Evolutionary conservation across 2,113 vertebrate genomes (phyloP).

Genomic region (Nerophis lumbriciformis): DNA sequence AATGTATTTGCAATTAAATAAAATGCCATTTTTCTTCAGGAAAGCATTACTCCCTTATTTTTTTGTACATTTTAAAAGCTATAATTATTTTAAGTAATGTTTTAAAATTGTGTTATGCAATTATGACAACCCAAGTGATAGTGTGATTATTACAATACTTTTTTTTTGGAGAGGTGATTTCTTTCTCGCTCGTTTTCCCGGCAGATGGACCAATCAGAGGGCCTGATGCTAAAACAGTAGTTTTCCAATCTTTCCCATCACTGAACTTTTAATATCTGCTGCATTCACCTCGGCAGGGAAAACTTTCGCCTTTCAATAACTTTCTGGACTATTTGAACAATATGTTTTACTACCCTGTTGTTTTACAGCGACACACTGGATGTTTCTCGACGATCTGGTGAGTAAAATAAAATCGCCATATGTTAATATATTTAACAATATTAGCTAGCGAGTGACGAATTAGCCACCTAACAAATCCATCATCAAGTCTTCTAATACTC

Average conservation of each 20-base stretch:
- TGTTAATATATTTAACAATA: neutral
- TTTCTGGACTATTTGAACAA: neutral
- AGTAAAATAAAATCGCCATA: slow-evolving; percentile 29
- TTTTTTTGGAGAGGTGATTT: no score
- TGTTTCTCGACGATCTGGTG: slow-evolving; percentile 86
- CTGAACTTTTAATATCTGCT: neutral
- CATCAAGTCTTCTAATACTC: no score
- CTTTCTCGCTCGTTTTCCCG: no score
- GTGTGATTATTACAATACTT: no score
- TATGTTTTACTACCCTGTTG: slow-evolving; percentile 84
- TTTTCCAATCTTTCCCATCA: neutral
- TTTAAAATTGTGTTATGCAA: no score
- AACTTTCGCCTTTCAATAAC: neutral
- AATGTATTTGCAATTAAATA: slow-evolving; percentile 31
- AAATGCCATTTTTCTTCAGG: slow-evolving; percentile 22
- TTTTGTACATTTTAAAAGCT: no score
- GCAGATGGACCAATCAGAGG: no score
- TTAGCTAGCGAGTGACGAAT: neutral
- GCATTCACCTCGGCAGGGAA: neutral
- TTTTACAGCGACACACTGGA: slow-evolving; percentile 75
- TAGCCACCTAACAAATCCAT: neutral
- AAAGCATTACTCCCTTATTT: no score
- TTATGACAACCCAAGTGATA: no score
- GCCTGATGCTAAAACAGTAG: neutral
- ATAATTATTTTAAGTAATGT: no score